phyloP scores from a whole-genome alignment of 2,888 invertebrate genomes.

The Byasa hedistus region DNA sequence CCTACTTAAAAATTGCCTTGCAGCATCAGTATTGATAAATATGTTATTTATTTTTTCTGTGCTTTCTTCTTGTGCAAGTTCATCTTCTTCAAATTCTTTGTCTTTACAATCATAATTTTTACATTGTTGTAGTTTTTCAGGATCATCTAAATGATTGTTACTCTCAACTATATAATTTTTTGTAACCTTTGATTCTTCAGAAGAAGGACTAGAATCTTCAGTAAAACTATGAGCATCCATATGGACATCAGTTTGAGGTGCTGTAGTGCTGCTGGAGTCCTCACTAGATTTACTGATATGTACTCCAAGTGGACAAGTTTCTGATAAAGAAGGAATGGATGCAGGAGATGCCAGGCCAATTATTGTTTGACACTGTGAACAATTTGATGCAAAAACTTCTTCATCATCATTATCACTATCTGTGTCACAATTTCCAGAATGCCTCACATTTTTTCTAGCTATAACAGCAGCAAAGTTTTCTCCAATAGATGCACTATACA shows the following conservation, averaged over 20 bases:
- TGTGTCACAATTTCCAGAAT: slow-evolving; percentile 77
- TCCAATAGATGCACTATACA: slow-evolving; percentile 87
- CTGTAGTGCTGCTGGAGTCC: slow-evolving; percentile 81
- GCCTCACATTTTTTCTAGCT: slow-evolving; percentile 81
- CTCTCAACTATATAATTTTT: slow-evolving; percentile 63
- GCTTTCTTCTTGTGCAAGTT: slow-evolving; percentile 48
- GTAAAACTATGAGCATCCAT: slow-evolving; percentile 76
- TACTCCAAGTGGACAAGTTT: slow-evolving; percentile 82
- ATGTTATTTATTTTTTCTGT: slow-evolving; percentile 81
- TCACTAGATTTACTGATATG: slow-evolving; percentile 81
- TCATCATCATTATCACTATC: slow-evolving; percentile 81
- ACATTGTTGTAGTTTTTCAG: slow-evolving; percentile 46
- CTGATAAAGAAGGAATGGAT: slow-evolving; percentile 81
- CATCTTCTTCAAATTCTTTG: slow-evolving; percentile 49
- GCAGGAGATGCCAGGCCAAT: slow-evolving; percentile 79
- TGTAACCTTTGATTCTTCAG: slow-evolving; percentile 76
- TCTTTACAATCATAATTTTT: slow-evolving; percentile 48
- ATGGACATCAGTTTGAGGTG: slow-evolving; percentile 78
- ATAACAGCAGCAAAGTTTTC: slow-evolving; percentile 87
- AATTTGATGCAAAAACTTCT: slow-evolving; percentile 83
- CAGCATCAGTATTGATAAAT: slow-evolving; percentile 89
- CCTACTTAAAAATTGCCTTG: slow-evolving; percentile 86
- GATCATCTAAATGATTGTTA: slow-evolving; percentile 44
- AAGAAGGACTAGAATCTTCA: slow-evolving; percentile 80
- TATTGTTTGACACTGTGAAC: slow-evolving; percentile 82